phyloP scores from a whole-genome alignment of 2,113 vertebrate genomes.

The Gobius niger region DNA sequence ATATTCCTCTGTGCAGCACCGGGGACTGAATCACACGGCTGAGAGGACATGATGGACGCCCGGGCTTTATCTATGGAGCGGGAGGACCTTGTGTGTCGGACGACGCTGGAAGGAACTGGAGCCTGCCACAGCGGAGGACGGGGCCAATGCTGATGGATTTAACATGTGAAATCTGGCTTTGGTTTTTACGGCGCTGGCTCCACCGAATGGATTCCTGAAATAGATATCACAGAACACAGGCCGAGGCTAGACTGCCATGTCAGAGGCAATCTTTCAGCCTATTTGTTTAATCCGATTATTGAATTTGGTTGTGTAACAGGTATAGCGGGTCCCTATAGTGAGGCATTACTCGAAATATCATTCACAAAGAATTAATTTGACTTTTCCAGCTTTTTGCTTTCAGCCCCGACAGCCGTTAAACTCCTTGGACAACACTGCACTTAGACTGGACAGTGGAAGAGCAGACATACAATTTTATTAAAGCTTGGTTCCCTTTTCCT shows the following conservation, averaged over 20 bases:
- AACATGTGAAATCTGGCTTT: conserved; percentile 69
- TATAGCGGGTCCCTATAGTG: too few relatives aligned
- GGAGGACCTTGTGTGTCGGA: conserved; percentile 34
- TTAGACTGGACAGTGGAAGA: too few relatives aligned
- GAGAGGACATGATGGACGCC: conserved; percentile 55
- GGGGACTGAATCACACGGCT: conserved; percentile 44
- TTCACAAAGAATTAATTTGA: too few relatives aligned
- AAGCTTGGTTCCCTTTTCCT: too few relatives aligned
- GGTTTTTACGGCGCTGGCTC: conserved; percentile 53
- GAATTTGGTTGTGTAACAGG: conserved; percentile 50
- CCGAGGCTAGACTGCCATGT: conserved; percentile 50
- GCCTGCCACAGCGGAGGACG: conserved; percentile 8
- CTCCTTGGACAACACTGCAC: too few relatives aligned
- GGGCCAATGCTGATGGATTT: conserved; percentile 65
- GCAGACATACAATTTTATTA: too few relatives aligned
- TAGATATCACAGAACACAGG: conserved; percentile 57
- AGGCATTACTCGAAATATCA: too few relatives aligned
- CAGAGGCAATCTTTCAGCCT: conserved; percentile 58
- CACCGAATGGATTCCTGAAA: conserved; percentile 64
- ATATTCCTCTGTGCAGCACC: conserved; percentile 15
- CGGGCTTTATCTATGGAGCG: conserved; percentile 27
- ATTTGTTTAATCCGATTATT: conserved; percentile 48
- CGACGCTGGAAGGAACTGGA: conserved; percentile 16
- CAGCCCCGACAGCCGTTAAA: too few relatives aligned
- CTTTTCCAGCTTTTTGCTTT: too few relatives aligned